Percentiles rank a stretch among this genome's conserved stretches.
phyloP scores from a whole-genome alignment of 2,113 vertebrate species.

The Corythornis cristatus region DNA sequence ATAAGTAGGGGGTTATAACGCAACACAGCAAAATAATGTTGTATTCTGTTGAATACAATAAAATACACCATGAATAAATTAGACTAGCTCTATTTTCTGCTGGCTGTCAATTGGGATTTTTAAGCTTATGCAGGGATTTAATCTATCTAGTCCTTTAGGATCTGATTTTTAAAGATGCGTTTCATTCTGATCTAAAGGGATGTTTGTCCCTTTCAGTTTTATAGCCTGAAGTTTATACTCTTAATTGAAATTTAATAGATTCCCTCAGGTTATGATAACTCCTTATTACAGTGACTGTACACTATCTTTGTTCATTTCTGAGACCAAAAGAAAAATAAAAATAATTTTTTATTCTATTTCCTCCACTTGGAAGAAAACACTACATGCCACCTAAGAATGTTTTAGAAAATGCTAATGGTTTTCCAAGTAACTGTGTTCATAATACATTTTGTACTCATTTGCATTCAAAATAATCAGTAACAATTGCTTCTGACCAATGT shows the following conservation, averaged over 20 bases:
- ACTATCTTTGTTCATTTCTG: not conserved
- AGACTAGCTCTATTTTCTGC: slow-evolving; percentile 46
- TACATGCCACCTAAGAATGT: not conserved
- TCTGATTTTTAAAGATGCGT: slow-evolving; percentile 70
- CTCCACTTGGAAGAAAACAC: not conserved
- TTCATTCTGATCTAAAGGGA: slow-evolving; percentile 64
- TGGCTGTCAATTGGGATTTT: slow-evolving; percentile 61
- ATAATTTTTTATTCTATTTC: not conserved
- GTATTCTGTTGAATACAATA: slow-evolving; percentile 28
- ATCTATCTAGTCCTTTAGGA: slow-evolving; percentile 63
- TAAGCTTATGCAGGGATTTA: slow-evolving; percentile 60
- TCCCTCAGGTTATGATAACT: slow-evolving; percentile 55
- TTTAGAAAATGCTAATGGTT: not conserved
- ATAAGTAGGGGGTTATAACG: slow-evolving; percentile 60
- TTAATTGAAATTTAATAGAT: slow-evolving; percentile 68
- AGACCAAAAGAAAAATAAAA: not conserved
- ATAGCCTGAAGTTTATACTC: slow-evolving; percentile 45
- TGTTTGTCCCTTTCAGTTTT: slow-evolving; percentile 60
- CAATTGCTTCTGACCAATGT: not conserved
- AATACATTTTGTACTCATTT: not conserved
- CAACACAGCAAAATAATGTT: slow-evolving; percentile 54
- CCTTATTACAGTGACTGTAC: not conserved
- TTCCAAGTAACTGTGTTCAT: not conserved
- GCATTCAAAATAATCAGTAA: not conserved
- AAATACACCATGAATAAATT: slow-evolving; percentile 60